These are phyloP conservation scores for Muscicapa adusta DNA, from an alignment of 2,113 vertebrate genomes.

Conservation along the genomic window DNA sequence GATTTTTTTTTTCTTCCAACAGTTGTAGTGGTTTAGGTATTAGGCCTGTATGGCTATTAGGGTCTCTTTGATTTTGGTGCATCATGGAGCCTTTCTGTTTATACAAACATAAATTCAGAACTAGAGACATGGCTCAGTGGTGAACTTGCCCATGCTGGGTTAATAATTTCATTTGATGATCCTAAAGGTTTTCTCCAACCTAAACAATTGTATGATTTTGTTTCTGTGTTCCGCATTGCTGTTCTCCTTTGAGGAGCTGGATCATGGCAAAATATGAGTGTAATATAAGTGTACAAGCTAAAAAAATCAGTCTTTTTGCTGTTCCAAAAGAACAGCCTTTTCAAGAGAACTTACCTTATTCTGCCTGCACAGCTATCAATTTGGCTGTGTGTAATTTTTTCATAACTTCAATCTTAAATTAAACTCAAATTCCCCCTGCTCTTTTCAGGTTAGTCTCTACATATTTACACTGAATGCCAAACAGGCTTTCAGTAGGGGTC, in stretches of 20 bases:
- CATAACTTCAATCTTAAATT: not conserved
- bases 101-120: not conserved
- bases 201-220: not conserved
- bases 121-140: not conserved
- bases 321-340: not conserved
- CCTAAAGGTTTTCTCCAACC: not conserved
- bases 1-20: not conserved
- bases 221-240: not conserved
- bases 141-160: not conserved
- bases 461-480: not conserved
- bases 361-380: not conserved
- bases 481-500: not conserved
- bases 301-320: not conserved
- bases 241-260: not conserved
- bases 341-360: not conserved
- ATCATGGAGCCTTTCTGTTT: not conserved
- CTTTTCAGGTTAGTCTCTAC: not conserved
- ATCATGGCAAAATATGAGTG: not conserved
- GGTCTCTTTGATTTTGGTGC: not conserved
- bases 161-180: not conserved
- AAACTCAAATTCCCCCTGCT: not conserved
- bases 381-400: not conserved
- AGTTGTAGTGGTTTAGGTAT: not conserved
- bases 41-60: not conserved
- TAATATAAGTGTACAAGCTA: not conserved